Conservation (phyloP, 37 sponge, comb jelly and placozoan species). For the Halichondria panicea region DNA sequence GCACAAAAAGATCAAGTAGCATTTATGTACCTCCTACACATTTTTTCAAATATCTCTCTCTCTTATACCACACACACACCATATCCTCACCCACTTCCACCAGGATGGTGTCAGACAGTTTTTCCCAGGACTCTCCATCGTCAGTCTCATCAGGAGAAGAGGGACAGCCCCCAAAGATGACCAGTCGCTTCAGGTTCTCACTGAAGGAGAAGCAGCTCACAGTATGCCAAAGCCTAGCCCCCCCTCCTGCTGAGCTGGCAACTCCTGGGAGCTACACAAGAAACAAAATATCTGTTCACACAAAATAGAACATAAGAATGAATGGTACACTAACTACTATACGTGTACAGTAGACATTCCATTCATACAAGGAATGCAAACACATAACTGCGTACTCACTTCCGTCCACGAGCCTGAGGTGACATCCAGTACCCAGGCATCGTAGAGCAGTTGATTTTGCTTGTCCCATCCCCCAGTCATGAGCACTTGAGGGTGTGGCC, state of each 20-base stretch:
- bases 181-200: conserved; percentile 12
- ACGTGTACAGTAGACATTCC: too few relatives aligned
- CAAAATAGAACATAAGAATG: too few relatives aligned
- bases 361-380: too few relatives aligned
- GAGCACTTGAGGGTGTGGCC: conserved; percentile 15
- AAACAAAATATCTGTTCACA: too few relatives aligned
- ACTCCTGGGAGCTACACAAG: too few relatives aligned
- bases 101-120: conserved; percentile 45
- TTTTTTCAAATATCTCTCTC: neutral
- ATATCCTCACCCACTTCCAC: conserved; percentile 35
- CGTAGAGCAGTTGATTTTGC: conserved; percentile 11
- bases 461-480: conserved; percentile 25
- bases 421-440: conserved; percentile 47
- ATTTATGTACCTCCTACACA: neutral
- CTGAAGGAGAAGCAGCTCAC: conserved; percentile 15
- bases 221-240: conserved; percentile 46
- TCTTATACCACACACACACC: neutral
- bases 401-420: conserved; percentile 34
- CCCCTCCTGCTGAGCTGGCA: neutral
- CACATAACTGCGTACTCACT: neutral
- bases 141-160: neutral
- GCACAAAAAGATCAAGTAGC: neutral
- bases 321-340: too few relatives aligned
- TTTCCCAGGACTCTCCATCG: conserved; percentile 28
- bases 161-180: conserved; percentile 58